Evolutionary conservation across 2,113 vertebrate species (phyloP), one percentile per base, ranked within the genome.

Genomic region (Benthochromis sp.): DNA sequence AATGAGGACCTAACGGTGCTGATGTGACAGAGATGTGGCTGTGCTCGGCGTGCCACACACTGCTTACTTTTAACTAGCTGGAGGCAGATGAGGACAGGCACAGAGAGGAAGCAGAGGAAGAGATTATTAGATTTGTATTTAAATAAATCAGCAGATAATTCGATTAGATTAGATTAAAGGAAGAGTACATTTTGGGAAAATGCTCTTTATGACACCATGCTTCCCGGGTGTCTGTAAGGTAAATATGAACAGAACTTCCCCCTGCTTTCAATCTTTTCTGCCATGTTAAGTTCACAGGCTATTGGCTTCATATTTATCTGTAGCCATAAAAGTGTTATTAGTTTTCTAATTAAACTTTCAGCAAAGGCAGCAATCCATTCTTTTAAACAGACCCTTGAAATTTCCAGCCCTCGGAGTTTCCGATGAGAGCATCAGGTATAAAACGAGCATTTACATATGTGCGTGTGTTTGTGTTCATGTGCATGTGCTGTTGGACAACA

Each of bases 11-110:
- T 85, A 86, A 90, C 86, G 36, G 89, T 89, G 91, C 69, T 85
- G 87, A 94, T 93, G 89, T 94, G 95, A 94, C 95, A 94, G 92
- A 91, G 88, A 95, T 92, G 93, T 87, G 90, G 89, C 90, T 86
- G 86, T 89, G 91, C 88, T 87, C n/a, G 3, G 88, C 88, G 86
- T 55, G 80, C 87, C 90, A 88, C 91, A 86, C 87, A 83, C 85
- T 83, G 92, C 89, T 90, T 81, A 90, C 84, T 87, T 82, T 82
- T 93, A 95, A 93, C 93, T 92, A 92, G 89, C 90, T 90, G 90
- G 47, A 83, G 84, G 78, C 73, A 86, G 86, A 83, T 17, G 79
- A 40, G 69, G 21, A 40, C 17, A 81, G 45, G 24, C n/a, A 53
- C 34, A 50, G 66, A 50, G 45, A 59, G 36, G 55, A 36, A 52